A percentile compares a stretch with the other conserved stretches of the same genome.
phyloP scores from a whole-genome alignment of 2,113 vertebrate species.

The Sceloporus undulatus region DNA sequence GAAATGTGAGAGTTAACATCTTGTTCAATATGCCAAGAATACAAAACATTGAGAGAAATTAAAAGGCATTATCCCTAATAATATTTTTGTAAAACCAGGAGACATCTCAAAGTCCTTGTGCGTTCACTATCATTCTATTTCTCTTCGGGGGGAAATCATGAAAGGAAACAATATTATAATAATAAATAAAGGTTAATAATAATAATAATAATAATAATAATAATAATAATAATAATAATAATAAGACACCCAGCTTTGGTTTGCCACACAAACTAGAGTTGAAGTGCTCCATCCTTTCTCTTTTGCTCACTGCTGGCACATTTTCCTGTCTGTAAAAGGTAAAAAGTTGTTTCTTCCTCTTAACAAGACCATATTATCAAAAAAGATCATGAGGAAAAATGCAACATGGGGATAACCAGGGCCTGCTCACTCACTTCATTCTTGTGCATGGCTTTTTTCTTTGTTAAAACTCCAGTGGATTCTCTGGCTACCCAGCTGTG shows the following conservation, averaged over 20 bases:
- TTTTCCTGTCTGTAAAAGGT: neutral
- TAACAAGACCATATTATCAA: neutral
- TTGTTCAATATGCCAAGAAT: neutral
- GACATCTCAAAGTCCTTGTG: neutral
- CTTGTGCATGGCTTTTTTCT: conserved; percentile 6
- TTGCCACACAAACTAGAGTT: neutral
- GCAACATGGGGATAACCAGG: neutral
- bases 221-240: too few relatives aligned
- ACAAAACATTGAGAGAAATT: neutral
- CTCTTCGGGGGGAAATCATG: neutral
- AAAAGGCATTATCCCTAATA: neutral
- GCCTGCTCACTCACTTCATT: neutral
- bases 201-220: too few relatives aligned
- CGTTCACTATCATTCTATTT: neutral
- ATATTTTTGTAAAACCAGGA: neutral
- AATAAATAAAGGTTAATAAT: too few relatives aligned
- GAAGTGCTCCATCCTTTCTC: neutral
- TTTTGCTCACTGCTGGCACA: neutral
- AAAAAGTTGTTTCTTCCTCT: neutral
- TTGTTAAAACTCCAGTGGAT: conserved; percentile 15
- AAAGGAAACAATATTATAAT: neutral
- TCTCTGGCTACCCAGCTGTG: conserved; percentile 48
- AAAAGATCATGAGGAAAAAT: neutral
- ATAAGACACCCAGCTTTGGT: neutral
- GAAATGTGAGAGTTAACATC: neutral